Percentiles rank a stretch among this genome's conserved stretches.
phyloP scores from a whole-genome alignment of 2,797 vertebrate species.

The Chromis chromis region DNA sequence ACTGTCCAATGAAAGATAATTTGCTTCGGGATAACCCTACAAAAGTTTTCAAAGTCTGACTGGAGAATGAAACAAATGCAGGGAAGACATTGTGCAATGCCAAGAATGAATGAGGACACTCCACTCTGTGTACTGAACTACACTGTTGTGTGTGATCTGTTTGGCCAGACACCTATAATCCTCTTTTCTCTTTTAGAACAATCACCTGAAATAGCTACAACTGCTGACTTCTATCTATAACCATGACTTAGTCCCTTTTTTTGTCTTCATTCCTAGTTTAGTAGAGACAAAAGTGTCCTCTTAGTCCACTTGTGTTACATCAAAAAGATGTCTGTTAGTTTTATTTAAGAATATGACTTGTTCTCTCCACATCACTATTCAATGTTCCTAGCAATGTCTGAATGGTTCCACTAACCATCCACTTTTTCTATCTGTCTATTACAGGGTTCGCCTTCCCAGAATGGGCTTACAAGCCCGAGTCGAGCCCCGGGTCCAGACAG shows the following conservation, averaged over 20 bases:
- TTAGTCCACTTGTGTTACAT: slow-evolving; percentile 17
- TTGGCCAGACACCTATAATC: slow-evolving; percentile 53
- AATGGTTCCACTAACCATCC: slow-evolving; percentile 34
- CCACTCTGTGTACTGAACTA: slow-evolving; percentile 30
- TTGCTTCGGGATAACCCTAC: not conserved
- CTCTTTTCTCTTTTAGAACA: slow-evolving; percentile 42
- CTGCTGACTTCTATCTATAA: slow-evolving; percentile 37
- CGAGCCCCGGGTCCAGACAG: slow-evolving; percentile 91
- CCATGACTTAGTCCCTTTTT: slow-evolving; percentile 14
- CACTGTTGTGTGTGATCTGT: slow-evolving; percentile 41
- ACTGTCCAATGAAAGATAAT: slow-evolving; percentile 6
- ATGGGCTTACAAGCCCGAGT: slow-evolving; percentile 95
- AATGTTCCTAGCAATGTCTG: not conserved
- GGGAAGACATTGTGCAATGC: slow-evolving; percentile 1
- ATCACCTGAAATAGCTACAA: slow-evolving; percentile 50
- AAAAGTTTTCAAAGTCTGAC: slow-evolving; percentile 13
- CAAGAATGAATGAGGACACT: slow-evolving; percentile 46
- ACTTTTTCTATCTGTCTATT: slow-evolving; percentile 26
- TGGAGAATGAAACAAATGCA: slow-evolving; percentile 3
- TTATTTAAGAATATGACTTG: not conserved
- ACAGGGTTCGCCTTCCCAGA: slow-evolving; percentile 92
- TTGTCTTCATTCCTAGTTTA: slow-evolving; percentile 2
- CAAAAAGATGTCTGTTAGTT: slow-evolving; percentile 1
- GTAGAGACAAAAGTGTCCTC: not conserved
- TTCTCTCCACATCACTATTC: not conserved